Percentiles rank a stretch among this genome's conserved stretches.
Conservation (phyloP, 2,888 invertebrate genomes). For the Hyppa rectilinea region DNA sequence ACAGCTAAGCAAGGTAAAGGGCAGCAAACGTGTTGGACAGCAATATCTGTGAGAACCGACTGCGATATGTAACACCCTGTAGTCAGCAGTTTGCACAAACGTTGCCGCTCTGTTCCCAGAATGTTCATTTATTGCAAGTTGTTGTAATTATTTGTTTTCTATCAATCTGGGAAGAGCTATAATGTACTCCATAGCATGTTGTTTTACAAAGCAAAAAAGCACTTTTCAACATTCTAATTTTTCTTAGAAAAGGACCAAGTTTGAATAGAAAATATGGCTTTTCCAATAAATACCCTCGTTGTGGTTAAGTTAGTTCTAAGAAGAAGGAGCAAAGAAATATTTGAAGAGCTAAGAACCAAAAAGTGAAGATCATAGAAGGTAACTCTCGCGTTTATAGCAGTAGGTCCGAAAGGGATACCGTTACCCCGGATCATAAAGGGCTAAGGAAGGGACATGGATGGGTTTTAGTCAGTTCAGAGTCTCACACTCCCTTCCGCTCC, state of each 20-base stretch:
- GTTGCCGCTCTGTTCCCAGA: conserved; percentile 61
- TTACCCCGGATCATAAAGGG: too few species aligned
- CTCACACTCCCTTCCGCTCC: too few species aligned
- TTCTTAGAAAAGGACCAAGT: not conserved
- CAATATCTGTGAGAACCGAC: conserved; percentile 66
- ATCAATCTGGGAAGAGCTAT: conserved; percentile 19
- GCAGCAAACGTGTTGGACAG: conserved; percentile 39
- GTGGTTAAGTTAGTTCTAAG: not conserved
- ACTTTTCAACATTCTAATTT: not conserved
- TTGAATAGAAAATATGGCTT: not conserved
- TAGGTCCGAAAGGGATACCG: too few species aligned
- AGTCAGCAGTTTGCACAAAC: conserved; percentile 62
- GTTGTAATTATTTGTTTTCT: conserved; percentile 31
- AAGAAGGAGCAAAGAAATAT: not conserved
- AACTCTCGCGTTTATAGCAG: too few species aligned
- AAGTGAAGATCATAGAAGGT: not conserved
- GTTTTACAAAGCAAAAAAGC: not conserved
- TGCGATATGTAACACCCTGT: conserved; percentile 62
- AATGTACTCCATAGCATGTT: not conserved
- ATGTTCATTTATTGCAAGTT: conserved; percentile 40
- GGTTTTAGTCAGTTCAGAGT: too few species aligned
- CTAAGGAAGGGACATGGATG: too few species aligned
- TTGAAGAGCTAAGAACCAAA: not conserved
- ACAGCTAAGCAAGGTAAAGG: conserved; percentile 24
- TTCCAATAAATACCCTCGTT: not conserved